phyloP scores from a whole-genome alignment of 2,888 invertebrate species.

The Stomorhina lunata region DNA sequence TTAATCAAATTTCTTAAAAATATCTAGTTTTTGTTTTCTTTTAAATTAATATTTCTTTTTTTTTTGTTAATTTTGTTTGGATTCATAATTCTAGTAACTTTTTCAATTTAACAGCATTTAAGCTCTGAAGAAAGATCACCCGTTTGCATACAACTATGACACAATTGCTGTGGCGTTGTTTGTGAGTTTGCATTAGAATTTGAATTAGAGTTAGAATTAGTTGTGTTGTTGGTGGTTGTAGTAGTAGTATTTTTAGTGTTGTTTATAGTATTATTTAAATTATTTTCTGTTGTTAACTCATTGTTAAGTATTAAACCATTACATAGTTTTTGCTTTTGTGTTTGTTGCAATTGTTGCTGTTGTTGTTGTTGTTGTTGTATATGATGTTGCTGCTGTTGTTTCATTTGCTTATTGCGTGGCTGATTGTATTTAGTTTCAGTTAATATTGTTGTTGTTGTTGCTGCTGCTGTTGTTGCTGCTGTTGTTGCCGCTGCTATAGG shows the following conservation, averaged over 20 bases:
- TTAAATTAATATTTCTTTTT: neutral
- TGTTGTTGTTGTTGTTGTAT: constrained; percentile 35
- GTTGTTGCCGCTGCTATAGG: neutral
- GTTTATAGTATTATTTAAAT: constrained; percentile 28
- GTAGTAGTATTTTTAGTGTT: constrained; percentile 26
- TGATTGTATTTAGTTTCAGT: constrained; percentile 61
- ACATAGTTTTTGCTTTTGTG: constrained; percentile 16
- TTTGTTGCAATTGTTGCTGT: constrained; percentile 10
- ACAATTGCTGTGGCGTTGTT: constrained; percentile 37
- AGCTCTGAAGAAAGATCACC: constrained; percentile 59
- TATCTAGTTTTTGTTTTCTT: constrained; percentile 26
- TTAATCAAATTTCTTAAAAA: constrained; percentile 51
- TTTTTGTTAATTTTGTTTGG: constrained; percentile 2
- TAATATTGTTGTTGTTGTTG: constrained; percentile 19
- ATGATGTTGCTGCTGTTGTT: constrained; percentile 21
- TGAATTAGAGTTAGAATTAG: neutral
- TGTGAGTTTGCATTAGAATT: constrained; percentile 4
- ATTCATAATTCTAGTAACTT: constrained; percentile 47
- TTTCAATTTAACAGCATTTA: constrained; percentile 55
- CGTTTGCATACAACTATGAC: constrained; percentile 49
- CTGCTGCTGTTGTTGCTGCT: neutral
- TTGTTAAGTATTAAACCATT: constrained; percentile 27
- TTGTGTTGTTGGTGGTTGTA: constrained; percentile 38
- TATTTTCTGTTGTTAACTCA: constrained; percentile 18
- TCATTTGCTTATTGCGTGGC: constrained; percentile 43